Percentiles rank a stretch among this genome's conserved stretches.
Conservation (phyloP, 2,113 vertebrate species). For the Amphiprion ocellaris region DNA sequence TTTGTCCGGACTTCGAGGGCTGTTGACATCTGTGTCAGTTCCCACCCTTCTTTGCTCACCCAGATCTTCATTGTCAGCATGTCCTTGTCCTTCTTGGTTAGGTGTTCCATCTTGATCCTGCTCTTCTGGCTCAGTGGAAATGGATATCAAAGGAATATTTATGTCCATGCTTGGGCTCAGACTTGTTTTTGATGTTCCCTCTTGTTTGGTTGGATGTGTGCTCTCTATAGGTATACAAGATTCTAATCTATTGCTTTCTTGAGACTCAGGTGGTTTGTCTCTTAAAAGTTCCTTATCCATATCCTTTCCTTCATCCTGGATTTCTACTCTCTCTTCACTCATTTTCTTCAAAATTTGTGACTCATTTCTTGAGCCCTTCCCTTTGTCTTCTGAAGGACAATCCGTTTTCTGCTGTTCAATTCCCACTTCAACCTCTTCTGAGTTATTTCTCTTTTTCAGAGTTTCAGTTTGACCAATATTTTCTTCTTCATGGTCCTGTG, state of each 20-base stretch:
- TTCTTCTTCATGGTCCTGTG: slow-evolving; percentile 1
- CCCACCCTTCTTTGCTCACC: neutral
- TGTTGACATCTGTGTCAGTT: neutral
- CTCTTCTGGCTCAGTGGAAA: slow-evolving; percentile 49
- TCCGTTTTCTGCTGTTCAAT: slow-evolving; percentile 26
- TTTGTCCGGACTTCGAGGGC: neutral
- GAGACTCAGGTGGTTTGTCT: slow-evolving; percentile 7
- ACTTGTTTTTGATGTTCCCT: neutral
- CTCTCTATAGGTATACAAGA: neutral
- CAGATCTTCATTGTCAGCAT: neutral
- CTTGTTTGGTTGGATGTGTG: slow-evolving; percentile 20
- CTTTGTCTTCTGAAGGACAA: slow-evolving; percentile 1
- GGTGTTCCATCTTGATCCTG: neutral
- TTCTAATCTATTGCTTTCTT: slow-evolving; percentile 23
- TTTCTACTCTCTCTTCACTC: neutral
- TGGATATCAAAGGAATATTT: slow-evolving; percentile 55
- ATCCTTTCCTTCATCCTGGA: slow-evolving; percentile 13
- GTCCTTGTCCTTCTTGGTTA: slow-evolving; percentile 17
- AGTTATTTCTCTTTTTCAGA: slow-evolving; percentile 5
- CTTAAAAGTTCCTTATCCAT: slow-evolving; percentile 22
- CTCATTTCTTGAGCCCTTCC: neutral
- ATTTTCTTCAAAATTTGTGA: neutral
- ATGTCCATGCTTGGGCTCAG: slow-evolving; percentile 1
- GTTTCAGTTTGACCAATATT: neutral
- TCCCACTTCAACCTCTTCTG: slow-evolving; percentile 33